A percentile compares a stretch with the other conserved stretches of the same genome.
These are phyloP conservation scores for Pangasius larnaudii DNA, from an alignment of 2,797 vertebrate species.

Conservation along the genomic window DNA sequence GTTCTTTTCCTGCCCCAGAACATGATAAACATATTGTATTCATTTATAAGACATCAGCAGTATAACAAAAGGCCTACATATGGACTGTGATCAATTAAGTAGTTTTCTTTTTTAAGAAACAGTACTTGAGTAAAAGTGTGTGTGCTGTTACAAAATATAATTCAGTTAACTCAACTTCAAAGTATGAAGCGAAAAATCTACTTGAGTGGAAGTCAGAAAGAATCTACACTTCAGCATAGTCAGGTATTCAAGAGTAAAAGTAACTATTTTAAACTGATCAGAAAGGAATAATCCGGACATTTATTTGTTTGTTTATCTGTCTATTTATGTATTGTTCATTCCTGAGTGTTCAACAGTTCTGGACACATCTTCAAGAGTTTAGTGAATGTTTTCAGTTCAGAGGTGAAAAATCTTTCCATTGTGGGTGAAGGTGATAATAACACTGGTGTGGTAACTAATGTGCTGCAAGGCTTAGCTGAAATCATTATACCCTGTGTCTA, in stretches of 20 bases:
- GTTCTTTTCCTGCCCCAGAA: background rate
- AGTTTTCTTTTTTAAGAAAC: background rate
- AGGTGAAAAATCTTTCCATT: background rate
- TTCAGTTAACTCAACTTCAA: background rate
- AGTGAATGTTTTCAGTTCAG: background rate
- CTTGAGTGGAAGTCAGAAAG: background rate
- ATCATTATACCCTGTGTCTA: background rate
- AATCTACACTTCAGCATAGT: background rate
- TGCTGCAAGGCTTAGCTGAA: background rate
- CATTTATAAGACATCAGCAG: background rate
- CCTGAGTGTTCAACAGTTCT: background rate
- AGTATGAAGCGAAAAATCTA: background rate
- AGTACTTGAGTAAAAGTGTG: too few species aligned
- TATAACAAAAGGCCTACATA: background rate
- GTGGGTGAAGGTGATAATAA: background rate
- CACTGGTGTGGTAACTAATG: background rate
- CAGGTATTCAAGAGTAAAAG: background rate
- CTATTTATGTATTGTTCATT: background rate
- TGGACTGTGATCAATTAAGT: background rate
- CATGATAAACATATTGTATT: background rate
- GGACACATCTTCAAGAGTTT: background rate
- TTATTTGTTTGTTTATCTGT: background rate
- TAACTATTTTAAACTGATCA: background rate
- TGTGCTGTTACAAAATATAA: background rate
- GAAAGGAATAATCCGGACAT: background rate